Conservation (phyloP, 1,140 invertebrate genomes). For the Meloidogyne hapla region DNA sequence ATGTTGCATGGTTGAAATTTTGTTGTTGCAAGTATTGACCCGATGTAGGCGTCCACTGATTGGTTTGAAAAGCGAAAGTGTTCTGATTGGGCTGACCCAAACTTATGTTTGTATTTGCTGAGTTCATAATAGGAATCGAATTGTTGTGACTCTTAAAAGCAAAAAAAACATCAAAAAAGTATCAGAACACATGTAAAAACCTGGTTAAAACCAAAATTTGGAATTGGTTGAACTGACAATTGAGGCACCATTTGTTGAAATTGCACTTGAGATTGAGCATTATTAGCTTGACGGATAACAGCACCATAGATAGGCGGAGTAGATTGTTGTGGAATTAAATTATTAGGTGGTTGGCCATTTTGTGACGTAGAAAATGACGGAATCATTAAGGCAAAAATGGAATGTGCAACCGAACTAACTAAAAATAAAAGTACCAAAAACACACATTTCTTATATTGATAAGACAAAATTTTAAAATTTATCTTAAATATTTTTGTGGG, state of each 20-base stretch:
- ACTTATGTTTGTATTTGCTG: neutral
- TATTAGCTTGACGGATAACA: neutral
- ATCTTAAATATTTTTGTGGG: too few species aligned
- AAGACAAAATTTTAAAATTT: too few species aligned
- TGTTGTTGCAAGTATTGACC: neutral
- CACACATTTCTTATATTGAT: too few species aligned
- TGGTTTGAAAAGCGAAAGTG: neutral
- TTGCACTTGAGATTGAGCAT: neutral
- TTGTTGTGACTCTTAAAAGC: neutral
- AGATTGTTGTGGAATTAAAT: neutral
- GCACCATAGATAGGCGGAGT: neutral
- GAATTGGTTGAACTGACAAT: neutral
- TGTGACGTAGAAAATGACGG: neutral
- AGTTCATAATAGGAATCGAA: neutral
- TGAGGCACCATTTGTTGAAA: slow-evolving; percentile 1
- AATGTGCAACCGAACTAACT: neutral
- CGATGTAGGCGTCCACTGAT: neutral
- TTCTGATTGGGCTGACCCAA: neutral
- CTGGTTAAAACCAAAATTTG: neutral
- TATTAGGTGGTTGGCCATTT: neutral
- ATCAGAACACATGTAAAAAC: too few species aligned
- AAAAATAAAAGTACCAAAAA: too few species aligned
- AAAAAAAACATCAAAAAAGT: too few species aligned
- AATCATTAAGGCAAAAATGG: neutral
- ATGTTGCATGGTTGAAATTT: too few species aligned